Percentiles rank a stretch among this genome's conserved stretches.
Conservation (phyloP, 1,140 invertebrate species). For the Drosophila busckii region DNA sequence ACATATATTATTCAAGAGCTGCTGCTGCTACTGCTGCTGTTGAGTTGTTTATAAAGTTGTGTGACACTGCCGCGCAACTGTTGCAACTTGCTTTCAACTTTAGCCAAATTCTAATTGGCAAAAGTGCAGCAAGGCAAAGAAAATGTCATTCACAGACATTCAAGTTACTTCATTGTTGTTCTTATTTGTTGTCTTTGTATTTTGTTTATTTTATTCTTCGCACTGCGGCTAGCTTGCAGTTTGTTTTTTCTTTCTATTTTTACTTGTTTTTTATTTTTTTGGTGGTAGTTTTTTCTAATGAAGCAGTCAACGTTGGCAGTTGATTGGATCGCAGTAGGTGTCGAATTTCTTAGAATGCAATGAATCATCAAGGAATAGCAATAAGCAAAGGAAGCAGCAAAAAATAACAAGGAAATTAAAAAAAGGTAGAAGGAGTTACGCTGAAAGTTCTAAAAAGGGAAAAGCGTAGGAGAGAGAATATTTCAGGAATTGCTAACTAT, state of each 20-base stretch:
- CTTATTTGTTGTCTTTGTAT: conserved; percentile 15
- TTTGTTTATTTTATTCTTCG: conserved; percentile 8
- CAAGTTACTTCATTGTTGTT: conserved; percentile 12
- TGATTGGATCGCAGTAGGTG: conserved; percentile 21
- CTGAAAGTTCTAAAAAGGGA: no score
- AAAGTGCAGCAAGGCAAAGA: conserved; percentile 31
- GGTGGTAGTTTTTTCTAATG: conserved; percentile 29
- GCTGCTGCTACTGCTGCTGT: background rate
- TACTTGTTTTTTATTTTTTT: conserved; percentile 4
- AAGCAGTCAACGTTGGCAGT: conserved; percentile 13
- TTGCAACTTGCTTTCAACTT: conserved; percentile 39
- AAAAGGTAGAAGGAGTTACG: no score
- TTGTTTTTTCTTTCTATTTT: no score
- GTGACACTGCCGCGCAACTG: conserved; percentile 37
- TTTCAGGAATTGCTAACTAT: no score
- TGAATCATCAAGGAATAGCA: conserved; percentile 7
- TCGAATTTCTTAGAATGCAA: conserved; percentile 9
- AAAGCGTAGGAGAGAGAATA: no score
- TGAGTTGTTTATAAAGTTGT: conserved; percentile 40
- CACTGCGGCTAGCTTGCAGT: conserved; percentile 5
- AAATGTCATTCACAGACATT: conserved; percentile 32
- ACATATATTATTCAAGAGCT: conserved; percentile 12
- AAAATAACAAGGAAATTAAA: background rate
- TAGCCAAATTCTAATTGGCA: conserved; percentile 46
- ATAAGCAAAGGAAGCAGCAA: background rate